A percentile compares a stretch with the other conserved stretches of the same genome.
These are phyloP conservation scores for Myiagra hebetior DNA, from an alignment of 2,113 vertebrate species.

Conservation along the genomic window DNA sequence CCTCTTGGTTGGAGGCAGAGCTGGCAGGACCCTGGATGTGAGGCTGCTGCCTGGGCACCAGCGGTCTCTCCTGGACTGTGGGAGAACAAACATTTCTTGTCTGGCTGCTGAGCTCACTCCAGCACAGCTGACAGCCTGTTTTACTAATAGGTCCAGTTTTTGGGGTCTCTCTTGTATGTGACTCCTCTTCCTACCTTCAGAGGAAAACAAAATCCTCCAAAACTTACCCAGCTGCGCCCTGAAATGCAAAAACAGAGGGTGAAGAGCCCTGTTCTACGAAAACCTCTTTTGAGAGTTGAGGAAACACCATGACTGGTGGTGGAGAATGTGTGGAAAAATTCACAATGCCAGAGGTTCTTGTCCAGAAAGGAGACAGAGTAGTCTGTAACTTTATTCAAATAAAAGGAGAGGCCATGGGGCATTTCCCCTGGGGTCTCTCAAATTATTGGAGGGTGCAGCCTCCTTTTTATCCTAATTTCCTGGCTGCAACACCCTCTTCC, in stretches of 20 bases:
- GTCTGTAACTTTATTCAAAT: not conserved
- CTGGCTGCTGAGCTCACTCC: not conserved
- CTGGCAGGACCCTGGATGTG: not conserved
- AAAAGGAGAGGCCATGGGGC: not conserved
- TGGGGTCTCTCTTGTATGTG: not conserved
- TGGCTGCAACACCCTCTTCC: not conserved
- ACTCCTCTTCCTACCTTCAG: not conserved
- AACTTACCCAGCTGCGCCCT: not conserved
- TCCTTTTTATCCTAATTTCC: not conserved
- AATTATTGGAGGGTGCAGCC: not conserved
- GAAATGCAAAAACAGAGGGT: not conserved
- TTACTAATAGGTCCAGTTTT: not conserved
- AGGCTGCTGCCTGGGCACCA: not conserved
- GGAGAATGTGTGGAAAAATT: not conserved
- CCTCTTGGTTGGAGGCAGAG: fast-evolving
- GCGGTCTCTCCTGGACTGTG: not conserved
- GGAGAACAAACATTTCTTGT: not conserved
- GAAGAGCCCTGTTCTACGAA: not conserved
- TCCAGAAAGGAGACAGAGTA: not conserved
- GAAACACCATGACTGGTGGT: not conserved
- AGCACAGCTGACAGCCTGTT: not conserved
- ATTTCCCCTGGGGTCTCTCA: not conserved
- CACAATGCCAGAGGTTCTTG: not conserved
- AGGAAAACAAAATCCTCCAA: not conserved
- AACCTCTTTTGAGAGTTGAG: not conserved